phyloP scores from a whole-genome alignment of 2,888 invertebrate species.

The Nymphalis polychloros region DNA sequence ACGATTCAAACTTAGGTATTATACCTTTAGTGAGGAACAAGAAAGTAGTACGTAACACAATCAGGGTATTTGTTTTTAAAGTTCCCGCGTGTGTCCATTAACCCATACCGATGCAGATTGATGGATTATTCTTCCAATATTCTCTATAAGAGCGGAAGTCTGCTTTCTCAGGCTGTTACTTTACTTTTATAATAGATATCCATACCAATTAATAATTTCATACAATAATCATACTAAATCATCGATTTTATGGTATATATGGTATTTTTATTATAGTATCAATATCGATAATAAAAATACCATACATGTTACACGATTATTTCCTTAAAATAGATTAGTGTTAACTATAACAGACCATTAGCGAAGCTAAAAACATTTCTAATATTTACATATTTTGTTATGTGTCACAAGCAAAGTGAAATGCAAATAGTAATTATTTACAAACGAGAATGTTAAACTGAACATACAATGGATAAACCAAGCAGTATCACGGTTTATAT shows the following conservation, averaged over 20 bases:
- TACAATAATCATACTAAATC: background rate
- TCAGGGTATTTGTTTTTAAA: too few species aligned
- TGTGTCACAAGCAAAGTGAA: background rate
- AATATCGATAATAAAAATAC: background rate
- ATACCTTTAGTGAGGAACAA: background rate
- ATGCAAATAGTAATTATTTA: slow-evolving; percentile 3
- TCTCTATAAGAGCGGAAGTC: too few species aligned
- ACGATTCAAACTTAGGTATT: background rate
- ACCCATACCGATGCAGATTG: too few species aligned
- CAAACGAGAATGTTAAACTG: background rate
- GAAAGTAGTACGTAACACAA: too few species aligned
- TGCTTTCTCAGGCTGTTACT: too few species aligned
- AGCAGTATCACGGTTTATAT: background rate
- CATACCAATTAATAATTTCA: background rate
- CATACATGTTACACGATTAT: background rate
- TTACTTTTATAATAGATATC: too few species aligned
- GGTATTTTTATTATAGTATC: too few species aligned
- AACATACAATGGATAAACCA: background rate
- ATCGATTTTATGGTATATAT: too few species aligned
- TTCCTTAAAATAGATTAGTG: background rate
- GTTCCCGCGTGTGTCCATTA: too few species aligned
- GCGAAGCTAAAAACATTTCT: slow-evolving; percentile 1
- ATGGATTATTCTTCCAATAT: too few species aligned
- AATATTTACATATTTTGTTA: slow-evolving; percentile 5
- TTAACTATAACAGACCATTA: background rate